Evolutionary conservation across 2,113 vertebrate genomes (phyloP).

Genomic region (Catagonus wagneri): DNA sequence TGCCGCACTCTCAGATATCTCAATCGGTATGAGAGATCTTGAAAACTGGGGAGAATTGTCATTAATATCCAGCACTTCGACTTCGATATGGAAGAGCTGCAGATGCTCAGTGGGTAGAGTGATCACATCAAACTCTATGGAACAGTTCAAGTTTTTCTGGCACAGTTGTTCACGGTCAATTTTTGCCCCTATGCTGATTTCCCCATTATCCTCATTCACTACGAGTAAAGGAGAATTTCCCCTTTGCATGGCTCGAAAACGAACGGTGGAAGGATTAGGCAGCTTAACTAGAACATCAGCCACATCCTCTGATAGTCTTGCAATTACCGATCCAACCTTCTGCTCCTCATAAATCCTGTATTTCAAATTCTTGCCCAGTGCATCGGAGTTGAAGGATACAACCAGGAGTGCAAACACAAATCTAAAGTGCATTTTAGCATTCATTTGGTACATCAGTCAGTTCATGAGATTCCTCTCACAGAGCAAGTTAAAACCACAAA

Average conservation of each 20-base stretch:
- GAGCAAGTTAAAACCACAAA: constrained; percentile 70
- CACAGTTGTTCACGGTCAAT: constrained; percentile 98
- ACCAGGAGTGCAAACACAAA: constrained; percentile 84
- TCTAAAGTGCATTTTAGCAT: constrained; percentile 85
- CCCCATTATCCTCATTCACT: constrained; percentile 95
- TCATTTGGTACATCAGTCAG: constrained; percentile 72
- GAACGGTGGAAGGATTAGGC: constrained; percentile 91
- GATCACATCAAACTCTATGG: constrained; percentile 98
- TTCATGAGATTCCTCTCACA: constrained; percentile 70
- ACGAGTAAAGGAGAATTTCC: constrained; percentile 90
- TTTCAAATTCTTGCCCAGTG: constrained; percentile 92
- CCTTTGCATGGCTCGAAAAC: constrained; percentile 96
- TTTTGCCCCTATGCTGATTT: constrained; percentile 94
- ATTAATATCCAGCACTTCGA: constrained; percentile 98
- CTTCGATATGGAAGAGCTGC: constrained; percentile 98
- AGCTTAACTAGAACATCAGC: constrained; percentile 91
- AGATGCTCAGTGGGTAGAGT: constrained; percentile 97
- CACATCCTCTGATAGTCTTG: constrained; percentile 94
- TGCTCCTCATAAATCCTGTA: constrained; percentile 99
- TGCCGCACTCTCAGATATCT: constrained; percentile 97
- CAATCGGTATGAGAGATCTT: constrained; percentile 94
- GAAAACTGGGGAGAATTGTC: constrained; percentile 97
- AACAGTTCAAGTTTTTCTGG: constrained; percentile 96
- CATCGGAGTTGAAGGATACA: constrained; percentile 77
- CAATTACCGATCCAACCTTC: constrained; percentile 94